Evolutionary conservation across 1,140 invertebrate genomes (phyloP), one percentile per base, ranked within the genome.

Genomic region (Brachionus koreanus): DNA sequence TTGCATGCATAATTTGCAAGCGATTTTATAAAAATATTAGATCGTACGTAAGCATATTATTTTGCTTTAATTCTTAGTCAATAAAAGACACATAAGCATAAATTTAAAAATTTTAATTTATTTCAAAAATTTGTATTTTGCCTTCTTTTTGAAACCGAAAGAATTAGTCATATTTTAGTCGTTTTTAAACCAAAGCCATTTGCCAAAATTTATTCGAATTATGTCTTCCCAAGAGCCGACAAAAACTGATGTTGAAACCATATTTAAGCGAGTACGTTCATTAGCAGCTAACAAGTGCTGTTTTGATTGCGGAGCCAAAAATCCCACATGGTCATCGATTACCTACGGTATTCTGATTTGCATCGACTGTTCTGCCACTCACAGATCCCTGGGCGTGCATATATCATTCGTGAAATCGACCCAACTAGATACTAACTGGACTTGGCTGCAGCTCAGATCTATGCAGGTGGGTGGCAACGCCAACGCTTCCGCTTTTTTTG

Each of bases 331-430:
- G 98, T 94, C 96, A 52, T 97, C 95, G 85, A 95, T 99, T 42
- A 99, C 98, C 49, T 99, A 98, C 90, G 98, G 98, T n/a, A 93
- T 99, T 49, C 99, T 99, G 87, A 93, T 99, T 84, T 99, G 98
- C 89, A 95, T 99, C 85, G 97, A 99, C 88, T 99, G 98, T 87
- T 99, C 97, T 5, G 97, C 97, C 5, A 94, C 97, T 33, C 98
- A 99, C 90, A 91, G 97, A 65, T 93, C 94, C 86, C 90, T 99
- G 25, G 98, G 98, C 69, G 97, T 98, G 79, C 97, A 99, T 89
- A 89, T 99, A 61, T 95, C 95, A 6, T 98, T 98, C 89, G 96
- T 99, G 19, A 89, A 95, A 23, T 98, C 95, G 12, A 98, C 96
- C 37, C 95, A 98, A 87, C 90, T 99, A 75, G 98, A 99, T 87